Evolutionary conservation across 2,888 invertebrate genomes (phyloP).

Genomic region (Mystacides longicornis): DNA sequence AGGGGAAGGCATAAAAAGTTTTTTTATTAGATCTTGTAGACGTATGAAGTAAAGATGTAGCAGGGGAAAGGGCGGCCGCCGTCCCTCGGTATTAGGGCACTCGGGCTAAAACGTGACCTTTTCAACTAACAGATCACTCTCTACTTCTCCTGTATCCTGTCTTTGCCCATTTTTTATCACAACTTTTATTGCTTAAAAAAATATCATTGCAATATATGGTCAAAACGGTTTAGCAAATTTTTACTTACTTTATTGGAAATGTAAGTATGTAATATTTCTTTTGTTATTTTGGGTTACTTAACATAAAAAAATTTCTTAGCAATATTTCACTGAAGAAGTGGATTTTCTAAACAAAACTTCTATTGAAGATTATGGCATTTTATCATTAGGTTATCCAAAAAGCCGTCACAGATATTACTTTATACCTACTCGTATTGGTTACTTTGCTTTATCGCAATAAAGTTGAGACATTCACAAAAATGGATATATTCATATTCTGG

Average conservation of each 20-base stretch:
- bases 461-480: too few species aligned
- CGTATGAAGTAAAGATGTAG: background rate
- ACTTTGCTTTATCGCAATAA: too few species aligned
- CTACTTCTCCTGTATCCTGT: background rate
- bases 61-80: background rate
- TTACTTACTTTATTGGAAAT: background rate
- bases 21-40: constrained; percentile 22
- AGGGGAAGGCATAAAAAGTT: constrained; percentile 20
- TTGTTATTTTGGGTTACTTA: too few species aligned
- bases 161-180: background rate
- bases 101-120: background rate
- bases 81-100: background rate
- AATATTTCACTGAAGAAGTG: background rate
- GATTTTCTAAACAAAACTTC: too few species aligned
- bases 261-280: background rate
- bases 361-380: too few species aligned
- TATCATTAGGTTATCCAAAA: too few species aligned
- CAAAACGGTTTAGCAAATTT: background rate
- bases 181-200: background rate
- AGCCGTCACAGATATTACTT: too few species aligned
- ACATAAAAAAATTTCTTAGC: background rate
- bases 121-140: background rate
- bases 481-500: too few species aligned
- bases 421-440: too few species aligned
- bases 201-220: background rate